Conservation (phyloP, 2,888 invertebrate genomes). For the Andrena fulva region DNA sequence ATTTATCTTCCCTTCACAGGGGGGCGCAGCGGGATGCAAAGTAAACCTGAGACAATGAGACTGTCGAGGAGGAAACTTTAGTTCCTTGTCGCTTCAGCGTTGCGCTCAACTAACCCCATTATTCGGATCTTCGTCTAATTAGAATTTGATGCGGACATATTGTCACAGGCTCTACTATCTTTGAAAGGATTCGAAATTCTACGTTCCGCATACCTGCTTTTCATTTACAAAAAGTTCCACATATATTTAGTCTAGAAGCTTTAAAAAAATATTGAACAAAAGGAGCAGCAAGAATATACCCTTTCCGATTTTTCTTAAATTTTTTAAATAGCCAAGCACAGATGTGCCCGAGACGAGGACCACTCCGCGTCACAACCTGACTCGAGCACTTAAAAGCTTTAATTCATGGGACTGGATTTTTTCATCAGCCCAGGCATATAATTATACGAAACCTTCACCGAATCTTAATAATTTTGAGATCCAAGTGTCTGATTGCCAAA, state of each 20-base stretch:
- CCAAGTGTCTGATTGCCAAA: background rate
- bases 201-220: too few species aligned
- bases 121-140: background rate
- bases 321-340: too few species aligned
- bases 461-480: slow-evolving; percentile 29
- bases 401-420: background rate
- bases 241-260: too few species aligned
- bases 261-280: too few species aligned
- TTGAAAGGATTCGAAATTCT: background rate
- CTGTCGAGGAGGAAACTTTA: slow-evolving; percentile 12
- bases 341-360: too few species aligned
- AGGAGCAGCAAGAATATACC: too few species aligned
- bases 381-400: too few species aligned
- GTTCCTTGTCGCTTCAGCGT: slow-evolving; percentile 1
- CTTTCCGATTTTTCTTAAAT: too few species aligned
- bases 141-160: background rate
- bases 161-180: background rate
- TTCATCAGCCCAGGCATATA: background rate
- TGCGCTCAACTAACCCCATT: background rate
- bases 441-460: slow-evolving; percentile 6
- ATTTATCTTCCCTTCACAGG: slow-evolving; percentile 65
- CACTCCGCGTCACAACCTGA: too few species aligned
- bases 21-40: slow-evolving; percentile 44
- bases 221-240: background rate
- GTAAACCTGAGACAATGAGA: slow-evolving; percentile 45